These are phyloP conservation scores for Colaptes auratus DNA, from an alignment of 2,113 vertebrate species.

Conservation along the genomic window DNA sequence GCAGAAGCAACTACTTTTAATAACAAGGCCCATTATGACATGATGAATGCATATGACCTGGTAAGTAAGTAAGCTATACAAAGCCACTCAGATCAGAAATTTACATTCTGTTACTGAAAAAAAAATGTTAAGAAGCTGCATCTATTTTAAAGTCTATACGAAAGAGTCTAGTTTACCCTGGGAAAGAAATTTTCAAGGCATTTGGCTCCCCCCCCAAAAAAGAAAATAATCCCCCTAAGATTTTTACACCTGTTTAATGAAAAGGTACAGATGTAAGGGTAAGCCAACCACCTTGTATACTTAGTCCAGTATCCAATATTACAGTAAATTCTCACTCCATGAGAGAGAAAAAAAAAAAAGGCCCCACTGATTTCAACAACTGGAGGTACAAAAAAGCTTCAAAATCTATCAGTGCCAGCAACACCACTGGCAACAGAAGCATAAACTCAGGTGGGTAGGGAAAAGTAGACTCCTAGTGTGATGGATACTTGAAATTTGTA, in stretches of 20 bases:
- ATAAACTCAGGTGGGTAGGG: background rate
- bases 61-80: constrained; percentile 45
- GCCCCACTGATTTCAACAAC: background rate
- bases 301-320: constrained; percentile 22
- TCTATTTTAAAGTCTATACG: constrained; percentile 63
- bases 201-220: background rate
- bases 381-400: background rate
- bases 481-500: constrained; percentile 16
- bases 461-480: constrained; percentile 18
- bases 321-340: background rate
- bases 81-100: constrained; percentile 57
- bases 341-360: constrained; percentile 13
- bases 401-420: background rate
- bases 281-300: constrained; percentile 31
- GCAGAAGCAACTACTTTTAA: constrained; percentile 71
- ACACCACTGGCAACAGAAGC: background rate
- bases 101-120: constrained; percentile 54
- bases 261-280: background rate
- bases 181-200: constrained; percentile 39
- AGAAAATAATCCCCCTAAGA: background rate
- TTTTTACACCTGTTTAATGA: constrained; percentile 28
- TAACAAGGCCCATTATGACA: constrained; percentile 66
- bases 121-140: constrained; percentile 61
- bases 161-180: constrained; percentile 62
- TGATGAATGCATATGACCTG: constrained; percentile 54